phyloP scores from a whole-genome alignment of 53 echinoderm and acorn worm genomes.

The Echinarachnius parma region DNA sequence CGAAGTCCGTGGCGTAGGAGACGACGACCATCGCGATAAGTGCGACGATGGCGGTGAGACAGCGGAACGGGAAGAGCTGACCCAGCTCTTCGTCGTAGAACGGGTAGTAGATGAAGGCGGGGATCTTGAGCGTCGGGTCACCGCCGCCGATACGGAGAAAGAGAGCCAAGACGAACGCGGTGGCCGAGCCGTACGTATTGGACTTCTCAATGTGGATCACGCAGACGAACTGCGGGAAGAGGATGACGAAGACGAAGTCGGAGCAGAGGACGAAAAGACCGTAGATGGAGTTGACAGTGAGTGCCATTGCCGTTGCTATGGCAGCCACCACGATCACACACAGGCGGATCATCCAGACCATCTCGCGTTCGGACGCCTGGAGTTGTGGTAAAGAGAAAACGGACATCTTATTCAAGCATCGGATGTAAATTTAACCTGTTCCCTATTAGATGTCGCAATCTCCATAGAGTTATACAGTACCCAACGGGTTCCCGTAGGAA shows the following conservation, averaged over 20 bases:
- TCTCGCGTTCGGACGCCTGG: slow-evolving; percentile 53
- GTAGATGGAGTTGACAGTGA: slow-evolving; percentile 50
- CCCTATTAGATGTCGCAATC: too few relatives aligned
- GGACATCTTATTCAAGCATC: too few relatives aligned
- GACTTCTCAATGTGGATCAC: slow-evolving; percentile 48
- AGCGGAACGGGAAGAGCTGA: slow-evolving; percentile 83
- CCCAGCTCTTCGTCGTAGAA: slow-evolving; percentile 52
- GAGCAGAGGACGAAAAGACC: slow-evolving; percentile 48
- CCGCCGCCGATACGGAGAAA: slow-evolving; percentile 66
- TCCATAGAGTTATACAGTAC: too few relatives aligned
- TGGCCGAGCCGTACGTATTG: slow-evolving; percentile 76
- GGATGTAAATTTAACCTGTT: too few relatives aligned
- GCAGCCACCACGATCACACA: slow-evolving; percentile 14
- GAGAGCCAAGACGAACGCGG: slow-evolving; percentile 58
- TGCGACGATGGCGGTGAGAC: slow-evolving; percentile 48
- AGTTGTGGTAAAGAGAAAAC: too few relatives aligned
- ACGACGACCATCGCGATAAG: slow-evolving; percentile 54
- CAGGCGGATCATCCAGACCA: slow-evolving; percentile 41
- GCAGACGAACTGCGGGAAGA: slow-evolving; percentile 56
- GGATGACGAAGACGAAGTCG: slow-evolving; percentile 54
- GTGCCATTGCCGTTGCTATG: slow-evolving; percentile 39
- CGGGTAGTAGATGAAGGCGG: slow-evolving; percentile 71
- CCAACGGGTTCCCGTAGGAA: too few relatives aligned
- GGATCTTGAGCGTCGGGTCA: slow-evolving; percentile 43
- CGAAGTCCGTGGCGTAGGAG: slow-evolving; percentile 51